phyloP scores from a whole-genome alignment of 2,113 vertebrate genomes.

The Petaurus breviceps region DNA sequence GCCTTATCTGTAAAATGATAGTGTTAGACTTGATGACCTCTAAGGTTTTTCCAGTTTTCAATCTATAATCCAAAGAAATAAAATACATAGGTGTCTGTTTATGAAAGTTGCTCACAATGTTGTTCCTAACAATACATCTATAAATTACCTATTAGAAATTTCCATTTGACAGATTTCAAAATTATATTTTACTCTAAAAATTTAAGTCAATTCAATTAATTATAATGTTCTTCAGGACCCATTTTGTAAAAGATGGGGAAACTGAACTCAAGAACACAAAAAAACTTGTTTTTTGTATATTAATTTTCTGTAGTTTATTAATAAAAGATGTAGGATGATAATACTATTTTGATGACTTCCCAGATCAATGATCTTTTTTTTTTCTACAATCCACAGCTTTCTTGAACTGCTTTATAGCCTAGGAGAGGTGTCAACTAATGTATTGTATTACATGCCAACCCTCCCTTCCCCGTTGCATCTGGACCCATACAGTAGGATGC shows the following conservation, averaged over 20 bases:
- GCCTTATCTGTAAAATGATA: neutral
- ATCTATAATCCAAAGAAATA: neutral
- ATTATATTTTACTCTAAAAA: neutral
- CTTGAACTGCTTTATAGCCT: too few relatives aligned
- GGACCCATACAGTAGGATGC: neutral
- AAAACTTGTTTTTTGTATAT: too few relatives aligned
- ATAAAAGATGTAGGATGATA: neutral
- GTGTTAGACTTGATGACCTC: neutral
- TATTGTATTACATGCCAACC: neutral
- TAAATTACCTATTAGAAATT: neutral
- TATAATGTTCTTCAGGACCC: neutral
- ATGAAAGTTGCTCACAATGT: neutral
- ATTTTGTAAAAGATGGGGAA: neutral
- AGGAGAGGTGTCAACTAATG: neutral
- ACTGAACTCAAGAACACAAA: neutral
- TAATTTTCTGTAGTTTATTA: neutral
- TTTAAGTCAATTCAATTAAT: neutral
- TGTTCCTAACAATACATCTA: neutral
- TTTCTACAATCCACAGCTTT: neutral
- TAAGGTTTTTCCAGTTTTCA: neutral
- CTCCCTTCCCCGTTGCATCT: fast-evolving
- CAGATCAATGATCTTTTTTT: neutral
- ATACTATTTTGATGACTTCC: fast-evolving
- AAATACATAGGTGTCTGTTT: neutral
- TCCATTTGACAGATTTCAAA: neutral